Conservation (phyloP, 2,797 vertebrate species). For the Myoxocephalus aenaeus region DNA sequence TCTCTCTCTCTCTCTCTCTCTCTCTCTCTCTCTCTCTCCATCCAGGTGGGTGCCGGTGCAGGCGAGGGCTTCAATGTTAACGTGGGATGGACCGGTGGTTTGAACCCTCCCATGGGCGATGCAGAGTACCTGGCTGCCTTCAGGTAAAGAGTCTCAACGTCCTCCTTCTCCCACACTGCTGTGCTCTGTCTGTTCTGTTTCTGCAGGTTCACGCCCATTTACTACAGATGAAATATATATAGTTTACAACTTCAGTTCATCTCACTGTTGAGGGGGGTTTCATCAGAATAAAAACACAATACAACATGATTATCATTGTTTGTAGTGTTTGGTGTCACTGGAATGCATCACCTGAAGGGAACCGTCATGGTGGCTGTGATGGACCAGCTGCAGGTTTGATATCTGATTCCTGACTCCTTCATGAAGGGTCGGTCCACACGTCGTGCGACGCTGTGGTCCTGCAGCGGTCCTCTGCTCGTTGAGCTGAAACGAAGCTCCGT, state of each 20-base stretch:
- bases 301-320: no score
- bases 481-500: conserved; percentile 4
- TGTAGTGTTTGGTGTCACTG: neutral
- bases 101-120: conserved; percentile 92
- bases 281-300: no score
- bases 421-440: no score
- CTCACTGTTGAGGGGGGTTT: no score
- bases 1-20: neutral
- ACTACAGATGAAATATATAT: no score
- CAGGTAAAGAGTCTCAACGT: conserved; percentile 81
- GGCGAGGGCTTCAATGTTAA: conserved; percentile 93
- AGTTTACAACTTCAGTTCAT: no score
- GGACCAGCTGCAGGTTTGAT: neutral
- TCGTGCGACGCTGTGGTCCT: no score
- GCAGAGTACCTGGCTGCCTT: conserved; percentile 95
- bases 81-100: conserved; percentile 90
- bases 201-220: no score
- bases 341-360: conserved; percentile 15
- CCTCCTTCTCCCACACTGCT: neutral
- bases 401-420: neutral
- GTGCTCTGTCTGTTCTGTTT: neutral
- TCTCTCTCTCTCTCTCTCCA: conserved; percentile 7
- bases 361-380: neutral
- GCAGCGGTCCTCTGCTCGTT: no score
- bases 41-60: conserved; percentile 83